Evolutionary conservation across 2,797 vertebrate genomes (phyloP), one percentile per base, ranked within the genome.

Genomic region (Parotocinclus haroldoi): DNA sequence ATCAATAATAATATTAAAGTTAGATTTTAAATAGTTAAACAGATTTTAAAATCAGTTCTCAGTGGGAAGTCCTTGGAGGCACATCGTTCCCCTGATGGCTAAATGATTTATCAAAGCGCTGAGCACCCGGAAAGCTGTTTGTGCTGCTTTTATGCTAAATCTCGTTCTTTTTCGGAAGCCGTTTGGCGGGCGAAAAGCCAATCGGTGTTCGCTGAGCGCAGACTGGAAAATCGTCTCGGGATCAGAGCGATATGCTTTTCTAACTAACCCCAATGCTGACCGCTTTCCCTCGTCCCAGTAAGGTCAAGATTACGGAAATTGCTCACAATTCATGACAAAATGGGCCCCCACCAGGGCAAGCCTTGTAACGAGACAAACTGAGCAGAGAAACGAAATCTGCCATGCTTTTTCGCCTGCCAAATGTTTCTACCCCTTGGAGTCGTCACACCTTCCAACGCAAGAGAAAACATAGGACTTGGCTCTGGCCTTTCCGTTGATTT

Each of bases 241-340:
- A 37, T 16, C 27, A 7, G 36, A 27, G 38, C 16, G 7, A n/a
- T 4, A n/a, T 37, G 40, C 56, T 44, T 17, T 46, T 46, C 19
- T 12, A 13, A 46, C 44, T 37, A 9, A 4, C 13, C 27, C 58
- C 16, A 13, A 16, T 37, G 10, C 58, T 9, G 10, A 13, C 45
- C 18, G 8, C 13, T n/a, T 14, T 60, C 44, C 19, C 13, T 60
- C 48, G 49, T 60, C 45, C 49, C 45, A 60, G 49, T 49, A 44
- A 48, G 58, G 58, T 14, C 37, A 48, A 11, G 45, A 60, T 49
- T 49, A 60, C 49, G 27, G 45, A 38, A 45, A 49, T 60, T 51
- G 14, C 51, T 51, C 40, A 39, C 60, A 63, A 52, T 63, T 51
- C 27, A 27, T 27, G 5, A 27, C 27, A 27, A 27, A 27, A 27